phyloP scores from a whole-genome alignment of 1,140 invertebrate species.

The Philaenus spumarius region DNA sequence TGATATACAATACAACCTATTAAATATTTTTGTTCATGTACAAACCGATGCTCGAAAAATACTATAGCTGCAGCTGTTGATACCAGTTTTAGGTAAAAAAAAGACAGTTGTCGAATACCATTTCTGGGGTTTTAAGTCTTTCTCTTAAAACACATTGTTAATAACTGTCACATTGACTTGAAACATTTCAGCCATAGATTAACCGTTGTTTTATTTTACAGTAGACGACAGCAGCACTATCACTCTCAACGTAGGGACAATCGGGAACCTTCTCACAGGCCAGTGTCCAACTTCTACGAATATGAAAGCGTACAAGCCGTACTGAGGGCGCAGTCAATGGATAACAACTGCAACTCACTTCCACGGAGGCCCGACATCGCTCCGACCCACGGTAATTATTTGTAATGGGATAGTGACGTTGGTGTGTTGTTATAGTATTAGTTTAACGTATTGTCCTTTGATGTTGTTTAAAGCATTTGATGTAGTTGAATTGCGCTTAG shows the following conservation, averaged over 20 bases:
- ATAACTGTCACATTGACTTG: not conserved
- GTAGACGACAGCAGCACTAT: constrained; percentile 63
- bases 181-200: not conserved
- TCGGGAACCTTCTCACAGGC: constrained; percentile 52
- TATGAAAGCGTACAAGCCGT: constrained; percentile 66
- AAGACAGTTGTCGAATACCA: too few species aligned
- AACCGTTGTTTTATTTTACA: too few species aligned
- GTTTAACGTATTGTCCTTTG: too few species aligned
- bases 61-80: too few species aligned
- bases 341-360: constrained; percentile 25
- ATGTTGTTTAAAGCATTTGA: too few species aligned
- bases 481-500: too few species aligned
- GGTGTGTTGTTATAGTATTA: not conserved
- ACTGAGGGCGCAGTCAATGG: constrained; percentile 32
- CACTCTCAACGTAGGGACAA: constrained; percentile 66
- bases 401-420: not conserved
- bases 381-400: constrained; percentile 14
- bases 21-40: too few species aligned
- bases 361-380: constrained; percentile 23
- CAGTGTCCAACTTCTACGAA: constrained; percentile 75
- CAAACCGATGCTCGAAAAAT: too few species aligned
- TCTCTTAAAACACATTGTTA: too few species aligned
- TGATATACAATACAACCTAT: too few species aligned
- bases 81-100: too few species aligned
- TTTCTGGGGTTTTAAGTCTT: too few species aligned